Evolutionary conservation across 2,888 invertebrate species (phyloP).

Genomic region (Morinoia aosen): DNA sequence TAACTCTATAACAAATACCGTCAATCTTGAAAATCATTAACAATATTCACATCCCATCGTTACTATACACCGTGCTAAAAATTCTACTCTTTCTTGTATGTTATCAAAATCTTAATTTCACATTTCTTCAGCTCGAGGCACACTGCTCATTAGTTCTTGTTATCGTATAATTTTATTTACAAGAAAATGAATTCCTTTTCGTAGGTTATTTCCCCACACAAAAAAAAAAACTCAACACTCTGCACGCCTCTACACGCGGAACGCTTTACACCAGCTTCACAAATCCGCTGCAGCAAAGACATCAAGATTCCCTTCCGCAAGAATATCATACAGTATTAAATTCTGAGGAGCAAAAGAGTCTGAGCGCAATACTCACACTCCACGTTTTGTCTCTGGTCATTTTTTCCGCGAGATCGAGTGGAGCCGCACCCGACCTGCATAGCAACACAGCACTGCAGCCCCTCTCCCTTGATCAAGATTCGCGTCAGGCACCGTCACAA

Average conservation of each 20-base stretch:
- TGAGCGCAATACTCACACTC: slow-evolving; percentile 4
- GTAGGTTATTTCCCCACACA: neutral
- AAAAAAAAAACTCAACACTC: neutral
- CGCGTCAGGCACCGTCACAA: neutral
- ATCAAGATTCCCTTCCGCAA: neutral
- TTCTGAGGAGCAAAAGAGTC: neutral
- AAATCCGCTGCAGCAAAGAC: neutral
- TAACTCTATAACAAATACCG: too few relatives aligned
- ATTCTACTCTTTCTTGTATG: neutral
- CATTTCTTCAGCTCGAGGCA: too few relatives aligned
- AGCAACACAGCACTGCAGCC: neutral
- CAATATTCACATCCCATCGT: too few relatives aligned
- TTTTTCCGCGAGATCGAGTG: slow-evolving; percentile 19
- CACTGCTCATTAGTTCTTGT: neutral
- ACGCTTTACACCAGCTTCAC: neutral
- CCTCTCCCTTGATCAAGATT: slow-evolving; percentile 31
- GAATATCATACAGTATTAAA: neutral
- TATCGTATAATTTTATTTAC: too few relatives aligned
- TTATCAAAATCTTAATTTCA: neutral
- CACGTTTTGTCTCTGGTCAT: slow-evolving; percentile 8
- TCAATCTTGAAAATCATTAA: too few relatives aligned
- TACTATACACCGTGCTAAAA: too few relatives aligned
- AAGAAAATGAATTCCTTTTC: too few relatives aligned
- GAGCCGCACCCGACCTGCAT: slow-evolving; percentile 14
- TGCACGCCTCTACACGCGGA: neutral